Conservation (phyloP, 2,113 vertebrate genomes). For the Solenodon paradoxus region DNA sequence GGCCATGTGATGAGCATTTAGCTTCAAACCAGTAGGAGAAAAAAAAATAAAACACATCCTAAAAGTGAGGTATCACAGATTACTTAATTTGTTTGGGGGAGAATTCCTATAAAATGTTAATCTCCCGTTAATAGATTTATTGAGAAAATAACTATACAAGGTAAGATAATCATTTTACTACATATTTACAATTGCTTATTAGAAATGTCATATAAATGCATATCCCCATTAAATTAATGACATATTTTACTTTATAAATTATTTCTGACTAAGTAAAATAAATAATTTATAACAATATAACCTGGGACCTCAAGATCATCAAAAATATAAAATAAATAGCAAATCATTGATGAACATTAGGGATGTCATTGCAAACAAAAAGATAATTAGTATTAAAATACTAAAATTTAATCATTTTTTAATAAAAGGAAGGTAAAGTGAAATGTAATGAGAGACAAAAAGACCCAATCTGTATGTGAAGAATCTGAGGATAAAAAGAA, state of each 20-base stretch:
- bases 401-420: neutral
- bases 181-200: neutral
- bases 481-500: neutral
- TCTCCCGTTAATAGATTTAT: neutral
- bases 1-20: neutral
- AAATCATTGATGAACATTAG: accelerated
- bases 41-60: neutral
- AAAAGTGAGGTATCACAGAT: neutral
- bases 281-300: neutral
- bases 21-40: neutral
- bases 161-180: neutral
- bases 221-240: neutral
- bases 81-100: neutral
- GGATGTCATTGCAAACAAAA: neutral
- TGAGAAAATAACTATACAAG: neutral
- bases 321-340: neutral
- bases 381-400: neutral
- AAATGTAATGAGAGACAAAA: neutral
- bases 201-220: neutral
- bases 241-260: neutral
- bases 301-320: neutral
- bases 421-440: neutral
- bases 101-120: neutral
- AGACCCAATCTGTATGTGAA: neutral
- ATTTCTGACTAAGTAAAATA: neutral